phyloP scores from a whole-genome alignment of 1,140 invertebrate species.

The Philopotamus ludificatus region DNA sequence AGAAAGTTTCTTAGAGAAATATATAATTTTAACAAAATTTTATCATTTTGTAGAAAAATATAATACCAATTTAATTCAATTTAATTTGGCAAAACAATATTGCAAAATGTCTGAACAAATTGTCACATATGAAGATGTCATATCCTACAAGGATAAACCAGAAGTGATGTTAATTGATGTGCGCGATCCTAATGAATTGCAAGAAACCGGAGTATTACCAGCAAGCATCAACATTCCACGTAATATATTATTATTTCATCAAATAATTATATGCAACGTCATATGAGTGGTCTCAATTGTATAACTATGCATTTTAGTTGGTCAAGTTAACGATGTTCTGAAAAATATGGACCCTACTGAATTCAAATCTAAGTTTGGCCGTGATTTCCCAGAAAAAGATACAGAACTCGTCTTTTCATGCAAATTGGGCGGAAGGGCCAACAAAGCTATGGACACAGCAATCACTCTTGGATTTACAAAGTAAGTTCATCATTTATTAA shows the following conservation, averaged over 20 bases:
- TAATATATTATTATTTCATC: conserved; percentile 46
- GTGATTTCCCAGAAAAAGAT: conserved; percentile 51
- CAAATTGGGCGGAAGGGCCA: conserved; percentile 55
- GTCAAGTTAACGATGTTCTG: conserved; percentile 50
- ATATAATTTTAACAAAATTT: no score
- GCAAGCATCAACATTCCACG: conserved; percentile 70
- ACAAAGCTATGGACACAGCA: conserved; percentile 55
- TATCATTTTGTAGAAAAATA: no score
- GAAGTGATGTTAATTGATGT: conserved; percentile 65
- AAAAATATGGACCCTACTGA: conserved; percentile 51
- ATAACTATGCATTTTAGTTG: conserved; percentile 51
- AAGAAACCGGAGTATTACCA: conserved; percentile 65
- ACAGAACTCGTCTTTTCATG: conserved; percentile 59
- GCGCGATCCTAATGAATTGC: conserved; percentile 63
- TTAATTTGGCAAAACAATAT: no score
- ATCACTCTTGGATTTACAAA: conserved; percentile 54
- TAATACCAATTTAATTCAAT: no score
- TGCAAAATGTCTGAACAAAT: conserved; percentile 39
- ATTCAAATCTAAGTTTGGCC: conserved; percentile 52
- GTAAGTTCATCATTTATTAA: conserved; percentile 44
- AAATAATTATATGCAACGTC: neutral
- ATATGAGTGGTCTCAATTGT: conserved; percentile 12
- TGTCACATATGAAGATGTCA: conserved; percentile 49
- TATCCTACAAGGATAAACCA: conserved; percentile 46
- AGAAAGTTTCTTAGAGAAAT: no score